These are phyloP conservation scores for Indicator indicator DNA, from an alignment of 2,113 vertebrate genomes.

Conservation along the genomic window DNA sequence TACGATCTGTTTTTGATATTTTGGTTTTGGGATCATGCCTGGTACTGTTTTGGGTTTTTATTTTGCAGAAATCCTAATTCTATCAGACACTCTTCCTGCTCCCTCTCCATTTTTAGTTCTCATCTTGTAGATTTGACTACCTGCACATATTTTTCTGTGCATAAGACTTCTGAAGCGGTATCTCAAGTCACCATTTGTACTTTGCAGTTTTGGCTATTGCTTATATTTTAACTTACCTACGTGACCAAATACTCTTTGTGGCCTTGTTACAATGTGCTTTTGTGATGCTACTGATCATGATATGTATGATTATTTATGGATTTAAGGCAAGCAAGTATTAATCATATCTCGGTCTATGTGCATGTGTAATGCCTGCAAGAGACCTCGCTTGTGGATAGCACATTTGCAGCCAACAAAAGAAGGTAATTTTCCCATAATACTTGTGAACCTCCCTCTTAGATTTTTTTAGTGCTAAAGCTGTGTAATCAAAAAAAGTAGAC, in stretches of 20 bases:
- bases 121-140: neutral
- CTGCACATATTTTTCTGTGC: neutral
- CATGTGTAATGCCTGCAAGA: neutral
- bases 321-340: neutral
- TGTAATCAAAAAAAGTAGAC: neutral
- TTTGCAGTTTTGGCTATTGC: neutral
- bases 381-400: neutral
- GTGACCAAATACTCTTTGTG: neutral
- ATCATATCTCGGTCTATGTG: neutral
- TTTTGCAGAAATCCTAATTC: neutral
- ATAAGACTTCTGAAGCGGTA: neutral
- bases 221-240: neutral
- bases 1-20: neutral
- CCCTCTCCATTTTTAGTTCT: rapidly evolving
- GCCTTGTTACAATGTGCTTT: neutral
- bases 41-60: neutral
- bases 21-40: neutral
- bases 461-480: neutral
- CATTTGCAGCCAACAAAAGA: neutral
- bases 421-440: neutral
- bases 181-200: neutral
- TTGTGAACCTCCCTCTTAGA: neutral
- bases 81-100: neutral
- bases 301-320: neutral
- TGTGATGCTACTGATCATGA: neutral